These are phyloP conservation scores for Drosophila nannoptera DNA, from an alignment of 1,140 invertebrate species.

Conservation along the genomic window DNA sequence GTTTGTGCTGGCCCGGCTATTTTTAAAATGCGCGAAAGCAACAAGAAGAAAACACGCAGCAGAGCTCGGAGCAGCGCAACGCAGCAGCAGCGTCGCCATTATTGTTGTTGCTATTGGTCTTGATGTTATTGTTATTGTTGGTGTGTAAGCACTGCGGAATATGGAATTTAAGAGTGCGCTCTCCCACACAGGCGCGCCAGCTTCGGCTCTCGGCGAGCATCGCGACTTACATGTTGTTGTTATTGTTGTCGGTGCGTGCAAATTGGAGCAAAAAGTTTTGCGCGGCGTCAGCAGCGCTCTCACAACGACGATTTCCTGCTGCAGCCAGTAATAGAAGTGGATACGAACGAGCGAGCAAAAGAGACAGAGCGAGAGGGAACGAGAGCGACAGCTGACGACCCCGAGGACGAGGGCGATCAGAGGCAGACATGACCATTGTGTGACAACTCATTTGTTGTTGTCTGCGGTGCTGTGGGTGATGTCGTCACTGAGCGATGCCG, in stretches of 20 bases:
- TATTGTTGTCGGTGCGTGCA: slow-evolving; percentile 49
- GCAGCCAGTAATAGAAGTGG: slow-evolving; percentile 26
- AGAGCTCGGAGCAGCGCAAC: slow-evolving; percentile 45
- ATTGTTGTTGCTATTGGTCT: slow-evolving; percentile 31
- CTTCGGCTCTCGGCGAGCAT: slow-evolving; percentile 25
- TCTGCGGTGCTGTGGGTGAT: slow-evolving; percentile 51
- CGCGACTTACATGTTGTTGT: slow-evolving; percentile 31
- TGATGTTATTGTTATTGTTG: slow-evolving; percentile 29
- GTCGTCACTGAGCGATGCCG: slow-evolving; percentile 53
- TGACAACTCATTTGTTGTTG: slow-evolving; percentile 67
- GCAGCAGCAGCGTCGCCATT: slow-evolving; percentile 52
- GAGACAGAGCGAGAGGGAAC: slow-evolving; percentile 3
- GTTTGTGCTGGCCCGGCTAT: slow-evolving; percentile 63
- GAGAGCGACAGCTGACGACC: slow-evolving; percentile 5
- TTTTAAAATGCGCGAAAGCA: slow-evolving; percentile 70
- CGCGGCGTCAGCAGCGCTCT: slow-evolving; percentile 11
- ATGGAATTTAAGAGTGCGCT: slow-evolving; percentile 64
- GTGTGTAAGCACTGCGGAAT: slow-evolving; percentile 67
- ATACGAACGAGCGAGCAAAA: not conserved
- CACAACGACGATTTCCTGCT: slow-evolving; percentile 39
- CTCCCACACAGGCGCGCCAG: slow-evolving; percentile 42
- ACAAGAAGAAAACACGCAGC: slow-evolving; percentile 57
- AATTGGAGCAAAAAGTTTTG: slow-evolving; percentile 57
- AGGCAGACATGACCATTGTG: slow-evolving; percentile 34
- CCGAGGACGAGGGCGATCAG: not conserved